A percentile compares a stretch with the other conserved stretches of the same genome.
phyloP scores from a whole-genome alignment of 1,140 invertebrate species.

The Hyles vespertilio region DNA sequence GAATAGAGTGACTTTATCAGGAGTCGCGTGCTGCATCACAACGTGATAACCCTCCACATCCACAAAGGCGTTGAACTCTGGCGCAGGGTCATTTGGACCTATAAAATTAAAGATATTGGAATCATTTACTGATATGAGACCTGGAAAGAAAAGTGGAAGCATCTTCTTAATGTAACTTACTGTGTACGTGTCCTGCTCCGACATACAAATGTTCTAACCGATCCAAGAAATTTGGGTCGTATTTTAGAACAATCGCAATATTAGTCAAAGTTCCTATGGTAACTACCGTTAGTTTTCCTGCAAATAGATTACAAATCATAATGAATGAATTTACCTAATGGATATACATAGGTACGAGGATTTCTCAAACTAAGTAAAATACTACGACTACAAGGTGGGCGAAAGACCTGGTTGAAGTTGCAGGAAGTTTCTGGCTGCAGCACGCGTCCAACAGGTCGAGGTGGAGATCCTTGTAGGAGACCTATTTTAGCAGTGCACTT shows the following conservation, averaged over 20 bases:
- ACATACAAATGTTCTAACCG: constrained; percentile 49
- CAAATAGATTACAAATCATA: constrained; percentile 18
- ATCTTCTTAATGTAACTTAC: constrained; percentile 23
- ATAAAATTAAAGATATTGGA: constrained; percentile 5
- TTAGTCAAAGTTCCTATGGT: constrained; percentile 50
- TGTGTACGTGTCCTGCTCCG: constrained; percentile 47
- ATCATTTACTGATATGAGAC: too few relatives aligned
- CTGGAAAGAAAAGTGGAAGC: too few relatives aligned
- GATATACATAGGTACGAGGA: too few relatives aligned
- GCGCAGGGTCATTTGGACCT: constrained; percentile 32
- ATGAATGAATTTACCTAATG: too few relatives aligned
- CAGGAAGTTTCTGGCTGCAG: too few relatives aligned
- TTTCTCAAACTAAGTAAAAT: too few relatives aligned
- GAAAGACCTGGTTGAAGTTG: too few relatives aligned
- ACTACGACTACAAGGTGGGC: too few relatives aligned
- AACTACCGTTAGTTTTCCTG: constrained; percentile 40
- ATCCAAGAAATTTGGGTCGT: constrained; percentile 44
- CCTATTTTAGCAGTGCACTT: too few relatives aligned
- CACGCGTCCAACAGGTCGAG: too few relatives aligned
- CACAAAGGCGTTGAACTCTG: constrained; percentile 51
- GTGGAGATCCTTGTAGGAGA: too few relatives aligned
- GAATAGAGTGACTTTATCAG: constrained; percentile 48
- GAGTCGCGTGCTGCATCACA: constrained; percentile 33
- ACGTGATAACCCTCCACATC: constrained; percentile 53
- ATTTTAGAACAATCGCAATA: constrained; percentile 42